These are phyloP conservation scores for Solen grandis DNA, from an alignment of 1,140 invertebrate species.

Conservation along the genomic window DNA sequence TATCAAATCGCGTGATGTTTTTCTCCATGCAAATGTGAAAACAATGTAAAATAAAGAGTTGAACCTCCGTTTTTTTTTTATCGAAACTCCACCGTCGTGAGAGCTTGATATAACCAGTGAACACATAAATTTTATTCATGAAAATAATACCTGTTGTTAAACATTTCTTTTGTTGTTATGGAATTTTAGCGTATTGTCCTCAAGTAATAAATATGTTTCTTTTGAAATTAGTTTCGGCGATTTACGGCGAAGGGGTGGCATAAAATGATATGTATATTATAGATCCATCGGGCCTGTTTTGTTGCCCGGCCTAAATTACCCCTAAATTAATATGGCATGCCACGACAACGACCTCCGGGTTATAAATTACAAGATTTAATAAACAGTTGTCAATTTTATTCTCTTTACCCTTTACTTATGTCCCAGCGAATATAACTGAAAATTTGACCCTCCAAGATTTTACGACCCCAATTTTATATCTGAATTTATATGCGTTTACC, in stretches of 20 bases:
- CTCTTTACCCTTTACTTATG: background rate
- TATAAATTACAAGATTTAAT: conserved; percentile 50
- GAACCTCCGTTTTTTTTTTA: background rate
- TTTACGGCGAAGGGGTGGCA: conserved; percentile 44
- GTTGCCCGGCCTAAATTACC: conserved; percentile 5
- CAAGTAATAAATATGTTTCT: conserved; percentile 51
- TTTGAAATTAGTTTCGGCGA: conserved; percentile 39
- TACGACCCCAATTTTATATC: too few species aligned
- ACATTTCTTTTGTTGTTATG: conserved; percentile 31
- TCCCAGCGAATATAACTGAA: background rate
- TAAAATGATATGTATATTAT: conserved; percentile 58
- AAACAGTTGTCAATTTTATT: conserved; percentile 53
- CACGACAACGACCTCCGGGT: conserved; percentile 1
- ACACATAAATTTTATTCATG: conserved; percentile 40
- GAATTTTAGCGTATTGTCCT: conserved; percentile 47
- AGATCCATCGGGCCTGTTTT: conserved; percentile 33
- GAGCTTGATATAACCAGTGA: conserved; percentile 3
- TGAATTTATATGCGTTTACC: too few species aligned
- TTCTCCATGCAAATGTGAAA: too few species aligned
- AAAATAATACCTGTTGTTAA: conserved; percentile 34
- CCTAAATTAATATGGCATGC: conserved; percentile 14
- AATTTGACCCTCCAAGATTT: too few species aligned
- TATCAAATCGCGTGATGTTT: too few species aligned
- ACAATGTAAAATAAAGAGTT: too few species aligned
- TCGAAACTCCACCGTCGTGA: conserved; percentile 46